Evolutionary conservation across 23 tunicate genomes (phyloP).

Genomic region (Halocynthia roretzi): DNA sequence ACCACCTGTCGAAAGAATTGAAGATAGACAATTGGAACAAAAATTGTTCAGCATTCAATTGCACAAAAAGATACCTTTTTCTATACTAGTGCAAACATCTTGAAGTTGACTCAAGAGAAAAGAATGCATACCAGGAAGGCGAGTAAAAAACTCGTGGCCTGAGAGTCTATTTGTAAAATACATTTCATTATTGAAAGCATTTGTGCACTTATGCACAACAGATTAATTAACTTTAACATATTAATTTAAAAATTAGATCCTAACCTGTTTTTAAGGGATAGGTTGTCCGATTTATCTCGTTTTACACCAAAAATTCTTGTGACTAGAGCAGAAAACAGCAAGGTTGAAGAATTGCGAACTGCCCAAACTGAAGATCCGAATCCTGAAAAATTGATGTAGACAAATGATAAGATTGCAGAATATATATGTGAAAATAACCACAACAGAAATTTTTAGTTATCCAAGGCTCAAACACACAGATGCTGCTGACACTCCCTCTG

Average conservation of each 20-base stretch:
- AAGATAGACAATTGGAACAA: constrained; percentile 35
- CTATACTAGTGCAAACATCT: background rate
- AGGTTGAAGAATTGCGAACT: constrained; percentile 77
- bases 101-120: constrained; percentile 33
- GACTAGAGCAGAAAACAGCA: constrained; percentile 64
- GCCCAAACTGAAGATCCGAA: constrained; percentile 54
- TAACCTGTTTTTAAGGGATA: constrained; percentile 62
- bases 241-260: background rate
- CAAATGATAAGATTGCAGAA: too few species aligned
- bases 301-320: constrained; percentile 73
- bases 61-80: constrained; percentile 2
- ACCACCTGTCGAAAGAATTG: constrained; percentile 21
- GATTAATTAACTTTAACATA: too few species aligned
- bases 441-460: background rate
- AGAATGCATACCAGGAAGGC: constrained; percentile 43
- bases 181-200: background rate
- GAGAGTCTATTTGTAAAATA: constrained; percentile 26
- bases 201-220: background rate
- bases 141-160: constrained; percentile 61
- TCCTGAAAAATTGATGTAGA: constrained; percentile 20
- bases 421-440: too few species aligned
- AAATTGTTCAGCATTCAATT: constrained; percentile 21
- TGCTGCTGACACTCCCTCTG: too few species aligned
- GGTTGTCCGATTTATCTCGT: constrained; percentile 46
- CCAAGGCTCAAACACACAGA: background rate